Evolutionary conservation across 2,888 invertebrate species (phyloP).

Genomic region (Antitype chi): DNA sequence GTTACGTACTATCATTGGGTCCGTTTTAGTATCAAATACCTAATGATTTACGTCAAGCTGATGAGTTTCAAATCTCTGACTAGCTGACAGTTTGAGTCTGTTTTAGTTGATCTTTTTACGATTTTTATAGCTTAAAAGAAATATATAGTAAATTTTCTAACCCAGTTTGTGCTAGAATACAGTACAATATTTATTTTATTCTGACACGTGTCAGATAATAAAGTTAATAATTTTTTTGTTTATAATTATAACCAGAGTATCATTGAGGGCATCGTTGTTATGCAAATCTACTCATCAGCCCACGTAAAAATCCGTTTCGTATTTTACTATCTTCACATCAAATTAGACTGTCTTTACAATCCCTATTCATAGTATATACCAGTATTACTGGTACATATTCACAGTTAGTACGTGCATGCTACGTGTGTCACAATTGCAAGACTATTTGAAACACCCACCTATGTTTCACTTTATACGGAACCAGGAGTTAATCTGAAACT

Average conservation of each 20-base stretch:
- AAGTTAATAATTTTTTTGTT: neutral
- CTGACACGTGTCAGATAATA: neutral
- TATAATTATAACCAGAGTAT: neutral
- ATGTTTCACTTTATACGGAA: slow-evolving; percentile 38
- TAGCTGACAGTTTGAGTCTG: neutral
- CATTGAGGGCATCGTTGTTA: neutral
- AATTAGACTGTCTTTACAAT: slow-evolving; percentile 4
- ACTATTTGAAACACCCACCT: slow-evolving; percentile 18
- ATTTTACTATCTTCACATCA: neutral
- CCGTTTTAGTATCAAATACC: neutral
- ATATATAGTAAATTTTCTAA: neutral
- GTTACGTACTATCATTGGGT: neutral
- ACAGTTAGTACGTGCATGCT: slow-evolving; percentile 8
- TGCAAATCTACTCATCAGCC: neutral
- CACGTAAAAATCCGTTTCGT: neutral
- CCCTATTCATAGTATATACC: neutral
- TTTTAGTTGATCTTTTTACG: neutral
- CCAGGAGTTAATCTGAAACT: slow-evolving; percentile 49
- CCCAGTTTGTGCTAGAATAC: neutral
- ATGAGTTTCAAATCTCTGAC: neutral
- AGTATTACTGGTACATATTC: slow-evolving; percentile 6
- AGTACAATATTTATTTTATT: neutral
- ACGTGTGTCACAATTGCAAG: slow-evolving; percentile 46
- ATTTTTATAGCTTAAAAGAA: neutral
- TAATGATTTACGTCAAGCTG: neutral